phyloP scores from a whole-genome alignment of 2,888 invertebrate species.

The Pyralis farinalis region DNA sequence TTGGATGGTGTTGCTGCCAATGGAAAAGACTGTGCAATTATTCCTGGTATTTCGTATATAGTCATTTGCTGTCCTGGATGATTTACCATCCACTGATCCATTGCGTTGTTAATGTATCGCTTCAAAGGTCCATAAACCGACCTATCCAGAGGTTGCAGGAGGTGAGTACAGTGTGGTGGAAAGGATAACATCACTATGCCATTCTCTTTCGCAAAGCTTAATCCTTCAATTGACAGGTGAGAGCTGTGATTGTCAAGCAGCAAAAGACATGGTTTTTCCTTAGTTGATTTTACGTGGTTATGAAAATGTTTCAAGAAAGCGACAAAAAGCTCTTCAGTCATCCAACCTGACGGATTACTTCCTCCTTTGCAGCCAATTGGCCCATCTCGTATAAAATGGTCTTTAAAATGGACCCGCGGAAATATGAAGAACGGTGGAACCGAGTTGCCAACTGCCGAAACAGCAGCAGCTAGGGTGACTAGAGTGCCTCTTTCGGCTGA shows the following conservation, averaged over 20 bases:
- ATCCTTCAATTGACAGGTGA: constrained; percentile 11
- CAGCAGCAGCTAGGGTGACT: too few species aligned
- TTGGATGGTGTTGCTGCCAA: constrained; percentile 14
- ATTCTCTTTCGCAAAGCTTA: constrained; percentile 18
- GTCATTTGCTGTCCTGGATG: constrained; percentile 18
- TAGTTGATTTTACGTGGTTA: too few species aligned
- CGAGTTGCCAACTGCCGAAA: too few species aligned
- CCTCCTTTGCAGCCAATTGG: too few species aligned
- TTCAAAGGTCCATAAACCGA: constrained; percentile 27
- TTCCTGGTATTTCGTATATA: constrained; percentile 9
- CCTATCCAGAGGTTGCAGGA: constrained; percentile 33
- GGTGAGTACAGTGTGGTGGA: constrained; percentile 36
- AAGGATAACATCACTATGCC: constrained; percentile 24
- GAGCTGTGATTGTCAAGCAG: constrained; percentile 15
- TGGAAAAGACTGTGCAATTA: constrained; percentile 14
- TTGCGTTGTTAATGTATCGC: constrained; percentile 13
- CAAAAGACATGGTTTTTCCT: constrained; percentile 11
- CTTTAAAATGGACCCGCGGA: too few species aligned
- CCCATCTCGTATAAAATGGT: too few species aligned
- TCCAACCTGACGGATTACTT: too few species aligned
- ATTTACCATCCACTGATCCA: constrained; percentile 16
- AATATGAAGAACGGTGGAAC: too few species aligned
- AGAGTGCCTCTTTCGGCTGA: too few species aligned
- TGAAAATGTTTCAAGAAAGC: too few species aligned
- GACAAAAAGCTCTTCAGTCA: too few species aligned